These are phyloP conservation scores for Plemyria rubiginata DNA, from an alignment of 2,888 invertebrate genomes.

Conservation along the genomic window DNA sequence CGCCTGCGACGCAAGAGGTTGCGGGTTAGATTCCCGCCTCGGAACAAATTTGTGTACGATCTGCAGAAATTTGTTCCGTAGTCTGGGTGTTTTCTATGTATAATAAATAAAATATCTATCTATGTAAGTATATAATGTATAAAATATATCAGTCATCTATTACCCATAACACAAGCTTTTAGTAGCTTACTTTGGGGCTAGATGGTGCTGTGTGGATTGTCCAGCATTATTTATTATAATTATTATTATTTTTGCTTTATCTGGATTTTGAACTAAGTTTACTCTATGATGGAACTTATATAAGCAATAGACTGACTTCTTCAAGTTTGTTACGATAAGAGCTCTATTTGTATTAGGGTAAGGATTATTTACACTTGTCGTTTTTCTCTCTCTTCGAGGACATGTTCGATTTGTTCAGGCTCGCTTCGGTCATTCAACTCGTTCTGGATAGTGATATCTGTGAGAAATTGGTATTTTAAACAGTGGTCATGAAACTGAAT, in stretches of 20 bases:
- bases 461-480: slow-evolving; percentile 20
- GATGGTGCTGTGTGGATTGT: no score
- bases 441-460: slow-evolving; percentile 58
- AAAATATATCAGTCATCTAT: no score
- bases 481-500: neutral
- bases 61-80: no score
- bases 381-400: slow-evolving; percentile 60
- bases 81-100: no score
- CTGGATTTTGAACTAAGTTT: neutral
- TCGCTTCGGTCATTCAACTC: slow-evolving; percentile 59
- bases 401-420: slow-evolving; percentile 60
- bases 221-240: no score
- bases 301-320: neutral
- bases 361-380: slow-evolving; percentile 49
- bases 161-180: no score
- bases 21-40: no score
- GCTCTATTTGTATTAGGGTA: neutral
- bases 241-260: neutral
- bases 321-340: neutral
- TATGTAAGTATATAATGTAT: no score
- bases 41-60: no score
- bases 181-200: no score
- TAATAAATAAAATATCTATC: no score
- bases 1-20: no score
- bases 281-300: neutral